Evolutionary conservation across 2,113 vertebrate species (phyloP).

Genomic region (Aegotheles bennettii): DNA sequence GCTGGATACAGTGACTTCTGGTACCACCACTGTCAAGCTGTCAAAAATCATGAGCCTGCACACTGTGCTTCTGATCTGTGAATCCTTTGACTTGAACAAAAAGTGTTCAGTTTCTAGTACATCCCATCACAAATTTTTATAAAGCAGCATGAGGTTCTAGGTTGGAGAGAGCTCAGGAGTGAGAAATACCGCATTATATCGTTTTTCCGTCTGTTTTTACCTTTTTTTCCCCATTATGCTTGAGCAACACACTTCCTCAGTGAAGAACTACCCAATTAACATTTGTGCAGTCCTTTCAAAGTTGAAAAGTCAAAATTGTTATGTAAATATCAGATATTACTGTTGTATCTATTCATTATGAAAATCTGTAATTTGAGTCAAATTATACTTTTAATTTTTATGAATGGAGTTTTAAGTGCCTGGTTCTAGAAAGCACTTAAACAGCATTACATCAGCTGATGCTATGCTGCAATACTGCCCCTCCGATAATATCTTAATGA

Average conservation of each 20-base stretch:
- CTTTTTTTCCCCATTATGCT: not conserved
- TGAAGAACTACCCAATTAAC: not conserved
- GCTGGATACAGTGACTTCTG: not conserved
- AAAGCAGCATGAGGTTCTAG: not conserved
- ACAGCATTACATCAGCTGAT: not conserved
- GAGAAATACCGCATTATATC: not conserved
- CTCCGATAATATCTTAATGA: not conserved
- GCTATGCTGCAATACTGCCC: not conserved
- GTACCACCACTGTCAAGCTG: not conserved
- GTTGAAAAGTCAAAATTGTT: not conserved
- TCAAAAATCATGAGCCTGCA: not conserved
- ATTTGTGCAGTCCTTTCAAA: not conserved
- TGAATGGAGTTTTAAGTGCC: not conserved
- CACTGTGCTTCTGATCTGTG: not conserved
- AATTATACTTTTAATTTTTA: not conserved
- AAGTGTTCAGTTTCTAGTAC: not conserved
- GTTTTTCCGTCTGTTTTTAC: not conserved
- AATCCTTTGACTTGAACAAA: not conserved
- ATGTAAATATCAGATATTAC: not conserved
- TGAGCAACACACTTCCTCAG: not conserved
- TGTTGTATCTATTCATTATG: not conserved
- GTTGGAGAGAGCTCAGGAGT: not conserved
- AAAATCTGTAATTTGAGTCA: not conserved
- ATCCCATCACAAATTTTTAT: not conserved
- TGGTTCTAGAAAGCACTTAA: not conserved